Evolutionary conservation across 2,797 vertebrate species (phyloP).

Genomic region (Lagocephalus sceleratus): DNA sequence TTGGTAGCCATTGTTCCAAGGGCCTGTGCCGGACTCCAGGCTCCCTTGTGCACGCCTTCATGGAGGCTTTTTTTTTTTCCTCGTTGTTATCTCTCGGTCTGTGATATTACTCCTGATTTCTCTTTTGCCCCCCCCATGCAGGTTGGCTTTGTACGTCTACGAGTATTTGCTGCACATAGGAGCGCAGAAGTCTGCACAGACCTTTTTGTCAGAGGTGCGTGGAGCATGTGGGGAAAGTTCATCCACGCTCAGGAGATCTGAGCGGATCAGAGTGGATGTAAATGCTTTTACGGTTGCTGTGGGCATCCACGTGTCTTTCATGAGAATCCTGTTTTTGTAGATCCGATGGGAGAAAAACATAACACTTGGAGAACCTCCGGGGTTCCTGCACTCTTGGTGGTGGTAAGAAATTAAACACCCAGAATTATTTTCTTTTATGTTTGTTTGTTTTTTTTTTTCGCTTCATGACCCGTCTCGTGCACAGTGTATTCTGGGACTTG

Average conservation of each 20-base stretch:
- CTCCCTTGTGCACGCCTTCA: slow-evolving; percentile 30
- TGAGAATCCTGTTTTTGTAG: slow-evolving; percentile 60
- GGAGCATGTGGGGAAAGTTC: slow-evolving; percentile 17
- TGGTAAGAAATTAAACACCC: slow-evolving; percentile 81
- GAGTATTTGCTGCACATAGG: slow-evolving; percentile 98
- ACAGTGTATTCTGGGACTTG: slow-evolving; percentile 98
- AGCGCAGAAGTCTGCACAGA: slow-evolving; percentile 98
- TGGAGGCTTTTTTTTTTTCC: slow-evolving; percentile 1
- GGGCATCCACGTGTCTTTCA: background rate
- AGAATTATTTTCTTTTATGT: slow-evolving; percentile 13
- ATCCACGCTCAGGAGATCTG: background rate
- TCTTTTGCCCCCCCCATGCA: slow-evolving; percentile 40
- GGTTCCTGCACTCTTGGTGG: slow-evolving; percentile 99
- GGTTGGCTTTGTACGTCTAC: slow-evolving; percentile 95
- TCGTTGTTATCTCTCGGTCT: slow-evolving; percentile 5
- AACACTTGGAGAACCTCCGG: slow-evolving; percentile 94
- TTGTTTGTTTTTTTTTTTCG: slow-evolving; percentile 10
- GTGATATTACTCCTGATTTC: background rate
- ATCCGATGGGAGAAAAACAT: slow-evolving; percentile 99
- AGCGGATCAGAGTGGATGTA: background rate
- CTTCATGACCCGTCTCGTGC: slow-evolving; percentile 59
- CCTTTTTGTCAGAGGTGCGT: slow-evolving; percentile 96
- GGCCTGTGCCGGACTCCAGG: slow-evolving; percentile 57
- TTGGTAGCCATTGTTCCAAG: slow-evolving; percentile 73
- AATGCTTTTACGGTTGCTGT: background rate